Evolutionary conservation across 2,113 vertebrate genomes (phyloP).

Genomic region (Neomonachus schauinslandi): DNA sequence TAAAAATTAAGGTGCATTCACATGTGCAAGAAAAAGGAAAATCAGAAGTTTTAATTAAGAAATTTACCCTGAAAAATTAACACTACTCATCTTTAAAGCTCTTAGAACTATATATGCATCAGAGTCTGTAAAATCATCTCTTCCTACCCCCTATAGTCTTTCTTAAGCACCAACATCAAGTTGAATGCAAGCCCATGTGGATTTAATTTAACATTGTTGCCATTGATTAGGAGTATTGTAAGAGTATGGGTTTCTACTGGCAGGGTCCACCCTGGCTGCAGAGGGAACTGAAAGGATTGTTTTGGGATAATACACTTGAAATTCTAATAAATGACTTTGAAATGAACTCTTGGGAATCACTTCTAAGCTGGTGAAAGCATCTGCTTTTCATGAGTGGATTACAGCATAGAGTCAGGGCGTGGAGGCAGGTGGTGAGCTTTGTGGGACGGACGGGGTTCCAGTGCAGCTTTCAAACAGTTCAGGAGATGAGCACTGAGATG

Average conservation of each 20-base stretch:
- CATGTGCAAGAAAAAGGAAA: not conserved
- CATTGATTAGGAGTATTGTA: constrained; percentile 10
- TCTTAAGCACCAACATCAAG: not conserved
- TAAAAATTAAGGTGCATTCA: not conserved
- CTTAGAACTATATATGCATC: not conserved
- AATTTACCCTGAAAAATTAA: not conserved
- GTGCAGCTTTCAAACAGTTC: not conserved
- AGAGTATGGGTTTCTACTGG: not conserved
- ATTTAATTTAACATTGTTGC: not conserved
- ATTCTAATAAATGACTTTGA: not conserved
- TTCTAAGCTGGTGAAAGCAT: not conserved
- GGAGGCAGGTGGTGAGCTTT: not conserved
- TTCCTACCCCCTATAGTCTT: not conserved
- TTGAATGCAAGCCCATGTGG: constrained; percentile 24
- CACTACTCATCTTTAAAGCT: not conserved
- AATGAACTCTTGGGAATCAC: not conserved
- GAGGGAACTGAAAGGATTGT: not conserved
- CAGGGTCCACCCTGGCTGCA: not conserved
- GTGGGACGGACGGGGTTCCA: not conserved
- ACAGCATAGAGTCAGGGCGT: rapidly evolving
- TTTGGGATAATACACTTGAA: not conserved
- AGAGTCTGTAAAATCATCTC: not conserved
- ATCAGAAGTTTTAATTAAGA: not conserved
- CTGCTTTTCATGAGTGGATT: not conserved
- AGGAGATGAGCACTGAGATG: constrained; percentile 2